Percentiles rank a stretch among this genome's conserved stretches.
These are phyloP conservation scores for Lordiphosa mommai DNA, from an alignment of 1,140 invertebrate species.

Conservation along the genomic window DNA sequence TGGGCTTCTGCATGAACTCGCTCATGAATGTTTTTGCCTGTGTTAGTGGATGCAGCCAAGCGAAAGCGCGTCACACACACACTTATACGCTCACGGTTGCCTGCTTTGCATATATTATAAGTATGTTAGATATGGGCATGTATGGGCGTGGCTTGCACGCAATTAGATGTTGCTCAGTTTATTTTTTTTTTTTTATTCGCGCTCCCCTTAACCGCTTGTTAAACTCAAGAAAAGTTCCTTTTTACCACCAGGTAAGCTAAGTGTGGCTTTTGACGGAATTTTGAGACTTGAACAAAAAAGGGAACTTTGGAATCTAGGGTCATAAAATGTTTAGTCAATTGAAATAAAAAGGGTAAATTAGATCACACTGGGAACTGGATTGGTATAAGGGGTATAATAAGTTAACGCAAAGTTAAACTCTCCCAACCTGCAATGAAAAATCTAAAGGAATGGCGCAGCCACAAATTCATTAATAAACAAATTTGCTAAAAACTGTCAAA, in stretches of 20 bases:
- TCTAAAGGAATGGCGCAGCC: too few relatives aligned
- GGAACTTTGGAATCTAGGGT: too few relatives aligned
- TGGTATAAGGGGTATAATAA: too few relatives aligned
- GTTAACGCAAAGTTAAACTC: too few relatives aligned
- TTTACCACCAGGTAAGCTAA: not conserved
- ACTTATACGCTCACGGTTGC: conserved; percentile 31
- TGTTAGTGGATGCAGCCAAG: conserved; percentile 33
- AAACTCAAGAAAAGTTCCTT: not conserved
- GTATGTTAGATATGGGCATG: conserved; percentile 21
- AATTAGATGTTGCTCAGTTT: conserved; percentile 60
- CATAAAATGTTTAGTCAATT: too few relatives aligned
- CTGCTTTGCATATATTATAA: conserved; percentile 37
- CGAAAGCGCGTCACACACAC: conserved; percentile 21
- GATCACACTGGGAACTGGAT: too few relatives aligned
- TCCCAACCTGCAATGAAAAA: too few relatives aligned
- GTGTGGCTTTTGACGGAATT: too few relatives aligned
- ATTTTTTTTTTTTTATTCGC: conserved; percentile 10
- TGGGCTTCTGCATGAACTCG: conserved; percentile 58
- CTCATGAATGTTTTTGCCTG: conserved; percentile 37
- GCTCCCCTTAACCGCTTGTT: not conserved
- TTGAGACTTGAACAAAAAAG: too few relatives aligned
- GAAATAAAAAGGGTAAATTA: too few relatives aligned
- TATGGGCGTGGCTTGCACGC: conserved; percentile 37
- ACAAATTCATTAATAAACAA: too few relatives aligned
- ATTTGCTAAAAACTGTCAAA: too few relatives aligned